A percentile compares a stretch with the other conserved stretches of the same genome.
phyloP scores from a whole-genome alignment of 2,888 invertebrate genomes.

The Flabesymbios commensalis region DNA sequence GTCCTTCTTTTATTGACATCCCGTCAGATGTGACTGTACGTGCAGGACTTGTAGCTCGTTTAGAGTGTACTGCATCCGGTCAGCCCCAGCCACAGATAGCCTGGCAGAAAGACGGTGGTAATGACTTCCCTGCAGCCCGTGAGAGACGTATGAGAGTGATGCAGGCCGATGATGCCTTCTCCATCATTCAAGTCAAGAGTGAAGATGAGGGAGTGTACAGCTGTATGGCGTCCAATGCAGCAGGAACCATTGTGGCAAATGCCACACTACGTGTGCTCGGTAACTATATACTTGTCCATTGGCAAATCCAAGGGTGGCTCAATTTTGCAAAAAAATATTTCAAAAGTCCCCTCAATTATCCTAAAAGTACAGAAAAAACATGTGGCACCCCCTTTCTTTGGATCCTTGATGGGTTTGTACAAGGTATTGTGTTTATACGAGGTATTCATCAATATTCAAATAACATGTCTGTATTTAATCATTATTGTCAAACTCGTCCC shows the following conservation, averaged over 20 bases:
- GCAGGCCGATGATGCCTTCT: constrained; percentile 87
- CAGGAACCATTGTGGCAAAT: constrained; percentile 84
- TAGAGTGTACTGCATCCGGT: constrained; percentile 90
- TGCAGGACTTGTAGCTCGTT: constrained; percentile 81
- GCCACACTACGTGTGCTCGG: constrained; percentile 79
- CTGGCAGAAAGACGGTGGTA: constrained; percentile 64
- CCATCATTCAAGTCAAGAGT: constrained; percentile 87
- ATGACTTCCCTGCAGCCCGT: constrained; percentile 84
- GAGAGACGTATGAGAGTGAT: constrained; percentile 92
- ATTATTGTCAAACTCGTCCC: too few species aligned
- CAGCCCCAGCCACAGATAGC: constrained; percentile 74
- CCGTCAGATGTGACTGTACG: constrained; percentile 83
- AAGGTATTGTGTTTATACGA: too few species aligned
- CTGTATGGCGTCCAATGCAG: constrained; percentile 88
- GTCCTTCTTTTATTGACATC: constrained; percentile 82
- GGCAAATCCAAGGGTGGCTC: not conserved
- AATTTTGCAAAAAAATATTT: not conserved
- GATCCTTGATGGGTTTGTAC: too few species aligned
- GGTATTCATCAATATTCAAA: too few species aligned
- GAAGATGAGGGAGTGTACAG: constrained; percentile 90
- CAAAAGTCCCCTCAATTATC: not conserved
- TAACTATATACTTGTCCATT: constrained; percentile 38
- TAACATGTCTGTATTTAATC: too few species aligned
- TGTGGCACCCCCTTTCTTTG: too few species aligned
- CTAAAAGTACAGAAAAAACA: too few species aligned